Evolutionary conservation across 2,888 invertebrate genomes (phyloP).

Genomic region (Hydropsyche betteni): DNA sequence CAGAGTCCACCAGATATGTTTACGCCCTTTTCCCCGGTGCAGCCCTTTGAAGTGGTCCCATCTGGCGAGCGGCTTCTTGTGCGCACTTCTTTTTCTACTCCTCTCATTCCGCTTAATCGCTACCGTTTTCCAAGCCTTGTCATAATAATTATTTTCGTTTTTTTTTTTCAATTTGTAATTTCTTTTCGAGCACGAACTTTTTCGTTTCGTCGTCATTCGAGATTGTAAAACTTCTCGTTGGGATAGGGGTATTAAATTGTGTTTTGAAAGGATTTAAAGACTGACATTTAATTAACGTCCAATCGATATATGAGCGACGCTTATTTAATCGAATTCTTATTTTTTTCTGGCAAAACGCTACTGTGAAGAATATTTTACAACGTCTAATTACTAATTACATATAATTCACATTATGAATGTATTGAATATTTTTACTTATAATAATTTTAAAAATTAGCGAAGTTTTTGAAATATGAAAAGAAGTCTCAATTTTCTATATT

Average conservation of each 20-base stretch:
- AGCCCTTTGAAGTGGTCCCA: constrained; percentile 49
- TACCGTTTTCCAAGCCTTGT: constrained; percentile 45
- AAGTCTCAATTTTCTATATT: too few species aligned
- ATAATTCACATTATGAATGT: too few species aligned
- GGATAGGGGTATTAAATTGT: constrained; percentile 33
- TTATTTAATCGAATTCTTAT: too few species aligned
- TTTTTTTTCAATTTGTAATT: constrained; percentile 29
- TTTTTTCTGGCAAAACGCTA: too few species aligned
- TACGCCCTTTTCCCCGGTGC: constrained; percentile 21
- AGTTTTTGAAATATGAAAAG: too few species aligned
- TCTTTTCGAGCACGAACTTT: constrained; percentile 44
- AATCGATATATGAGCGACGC: too few species aligned
- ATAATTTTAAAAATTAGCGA: too few species aligned
- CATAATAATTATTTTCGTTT: constrained; percentile 39
- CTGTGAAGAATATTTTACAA: too few species aligned
- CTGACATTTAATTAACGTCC: constrained; percentile 40
- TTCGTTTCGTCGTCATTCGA: constrained; percentile 43
- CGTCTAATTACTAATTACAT: too few species aligned
- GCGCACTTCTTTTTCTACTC: constrained; percentile 42
- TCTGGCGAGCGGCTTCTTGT: constrained; percentile 45
- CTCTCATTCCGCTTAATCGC: constrained; percentile 39
- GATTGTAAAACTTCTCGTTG: constrained; percentile 46
- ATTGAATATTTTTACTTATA: too few species aligned
- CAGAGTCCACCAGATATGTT: constrained; percentile 22
- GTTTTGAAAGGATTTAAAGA: constrained; percentile 28